Evolutionary conservation across 2,888 invertebrate species (phyloP).

Genomic region (Microplitis deprimator): DNA sequence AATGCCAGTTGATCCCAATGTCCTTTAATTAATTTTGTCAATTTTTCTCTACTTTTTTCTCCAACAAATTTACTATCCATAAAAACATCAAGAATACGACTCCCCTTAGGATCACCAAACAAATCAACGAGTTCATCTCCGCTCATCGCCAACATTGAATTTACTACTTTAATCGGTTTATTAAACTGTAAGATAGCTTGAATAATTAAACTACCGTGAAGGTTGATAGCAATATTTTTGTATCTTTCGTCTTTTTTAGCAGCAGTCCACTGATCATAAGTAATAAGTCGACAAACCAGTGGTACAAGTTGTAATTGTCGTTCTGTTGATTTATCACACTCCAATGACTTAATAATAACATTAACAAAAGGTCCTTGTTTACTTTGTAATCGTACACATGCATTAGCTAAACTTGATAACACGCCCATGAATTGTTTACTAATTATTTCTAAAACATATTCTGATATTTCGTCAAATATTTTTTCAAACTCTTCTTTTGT

Average conservation of each 20-base stretch:
- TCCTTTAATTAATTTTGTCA: slow-evolving; percentile 79
- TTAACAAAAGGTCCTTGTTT: slow-evolving; percentile 83
- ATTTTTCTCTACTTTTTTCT: slow-evolving; percentile 85
- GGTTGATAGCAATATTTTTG: slow-evolving; percentile 71
- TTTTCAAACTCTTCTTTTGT: slow-evolving; percentile 82
- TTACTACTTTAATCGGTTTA: slow-evolving; percentile 77
- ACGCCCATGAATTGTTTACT: slow-evolving; percentile 82
- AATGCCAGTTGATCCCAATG: slow-evolving; percentile 79
- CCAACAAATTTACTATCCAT: slow-evolving; percentile 83
- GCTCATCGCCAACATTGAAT: slow-evolving; percentile 77
- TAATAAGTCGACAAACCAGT: slow-evolving; percentile 76
- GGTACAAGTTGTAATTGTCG: slow-evolving; percentile 77
- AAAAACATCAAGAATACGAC: slow-evolving; percentile 84
- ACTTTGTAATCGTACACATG: slow-evolving; percentile 78
- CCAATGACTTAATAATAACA: slow-evolving; percentile 78
- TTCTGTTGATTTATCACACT: slow-evolving; percentile 77
- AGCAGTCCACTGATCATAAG: slow-evolving; percentile 72
- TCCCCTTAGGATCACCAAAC: slow-evolving; percentile 84
- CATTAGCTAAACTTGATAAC: slow-evolving; percentile 79
- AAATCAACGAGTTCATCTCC: slow-evolving; percentile 74
- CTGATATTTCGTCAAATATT: slow-evolving; percentile 81
- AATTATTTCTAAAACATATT: slow-evolving; percentile 76
- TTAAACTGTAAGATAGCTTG: slow-evolving; percentile 81
- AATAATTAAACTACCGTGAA: slow-evolving; percentile 86
- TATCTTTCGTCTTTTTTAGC: slow-evolving; percentile 69